A percentile compares a stretch with the other conserved stretches of the same genome.
phyloP scores from a whole-genome alignment of 1,140 invertebrate genomes.

The Liolophura sinensis region DNA sequence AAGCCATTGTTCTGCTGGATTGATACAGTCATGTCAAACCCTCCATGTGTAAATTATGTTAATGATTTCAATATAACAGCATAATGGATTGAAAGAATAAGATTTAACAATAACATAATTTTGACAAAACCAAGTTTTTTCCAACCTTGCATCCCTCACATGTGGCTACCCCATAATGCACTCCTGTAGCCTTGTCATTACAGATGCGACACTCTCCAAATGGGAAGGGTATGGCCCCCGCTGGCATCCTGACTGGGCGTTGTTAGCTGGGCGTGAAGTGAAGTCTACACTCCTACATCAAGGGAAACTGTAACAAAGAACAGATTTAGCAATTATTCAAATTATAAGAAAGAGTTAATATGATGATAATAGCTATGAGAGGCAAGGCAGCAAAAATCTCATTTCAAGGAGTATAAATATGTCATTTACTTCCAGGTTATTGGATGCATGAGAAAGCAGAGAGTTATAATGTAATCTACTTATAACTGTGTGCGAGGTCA shows the following conservation, averaged over 20 bases:
- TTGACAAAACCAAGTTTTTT: neutral
- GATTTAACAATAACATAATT: neutral
- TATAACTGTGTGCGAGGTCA: no score
- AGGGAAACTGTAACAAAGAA: no score
- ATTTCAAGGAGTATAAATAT: no score
- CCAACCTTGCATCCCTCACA: conserved; percentile 58
- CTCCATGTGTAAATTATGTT: neutral
- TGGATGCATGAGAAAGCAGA: no score
- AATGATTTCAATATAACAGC: neutral
- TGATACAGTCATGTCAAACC: neutral
- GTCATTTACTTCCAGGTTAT: no score
- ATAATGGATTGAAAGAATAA: neutral
- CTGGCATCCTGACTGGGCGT: no score
- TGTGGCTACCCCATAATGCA: conserved; percentile 50
- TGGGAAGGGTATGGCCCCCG: conserved; percentile 47
- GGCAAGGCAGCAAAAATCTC: no score
- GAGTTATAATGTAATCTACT: no score
- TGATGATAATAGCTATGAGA: no score
- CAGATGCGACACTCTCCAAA: conserved; percentile 50
- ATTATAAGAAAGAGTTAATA: no score
- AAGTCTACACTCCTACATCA: no score
- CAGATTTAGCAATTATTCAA: no score
- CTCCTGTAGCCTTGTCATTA: conserved; percentile 46
- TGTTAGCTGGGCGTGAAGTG: neutral
- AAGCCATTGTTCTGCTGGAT: neutral